Base-by-base conservation (phyloP, 2,113 vertebrate species). In the Epinephelus moara region DNA sequence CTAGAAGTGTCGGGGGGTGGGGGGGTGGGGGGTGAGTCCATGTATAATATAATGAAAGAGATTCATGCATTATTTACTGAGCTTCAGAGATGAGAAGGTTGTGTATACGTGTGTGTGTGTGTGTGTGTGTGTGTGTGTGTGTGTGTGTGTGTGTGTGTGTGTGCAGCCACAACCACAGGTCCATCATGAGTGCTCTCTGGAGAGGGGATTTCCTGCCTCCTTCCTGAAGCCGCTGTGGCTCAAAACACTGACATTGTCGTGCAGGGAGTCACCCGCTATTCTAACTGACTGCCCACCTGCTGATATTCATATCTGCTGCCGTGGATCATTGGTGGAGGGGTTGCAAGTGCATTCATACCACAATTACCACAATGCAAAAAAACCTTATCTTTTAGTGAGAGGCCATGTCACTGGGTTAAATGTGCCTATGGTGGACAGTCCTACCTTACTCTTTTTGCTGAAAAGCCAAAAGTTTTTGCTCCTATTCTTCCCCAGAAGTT, bases 361-460 rank as follows among this genome's bases (percentile, higher is more conserved):
- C 6, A 62, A 3, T 69, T 62, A 27, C 2, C 13, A 47, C 19
- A 69, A 78, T 25, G 19, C 19, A 61, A 66, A 23, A 72, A 10
- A 25, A 64, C 0, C 27, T 23, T 9, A 25, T 77, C 25, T 69
- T 21, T 40, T 21, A 53, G n/a, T 33, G 62, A 47, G 23, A 56
- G 30, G 12, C 27, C 17, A 17, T 21, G 40, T 62, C 23, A 70
- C 14, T 60, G 30, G 19, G 40, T 7, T 42, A 68, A 70, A 50
- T 64, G 7, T 64, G 33, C 25, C 27, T 2, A n/a, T 42, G 40
- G n/a, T 47, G 23, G 57, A 52, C 52, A 42, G 11, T 80, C 93
- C 88, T 96, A 98, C 97, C 97, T 98, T 98, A 87, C 93, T 97
- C 91, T 94, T 97, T 92, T 97, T 98, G 91, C 94, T 91, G 78